Percentiles rank a stretch among this genome's conserved stretches.
Conservation (phyloP, 1,140 invertebrate genomes). For the Pteromalus puparum region DNA sequence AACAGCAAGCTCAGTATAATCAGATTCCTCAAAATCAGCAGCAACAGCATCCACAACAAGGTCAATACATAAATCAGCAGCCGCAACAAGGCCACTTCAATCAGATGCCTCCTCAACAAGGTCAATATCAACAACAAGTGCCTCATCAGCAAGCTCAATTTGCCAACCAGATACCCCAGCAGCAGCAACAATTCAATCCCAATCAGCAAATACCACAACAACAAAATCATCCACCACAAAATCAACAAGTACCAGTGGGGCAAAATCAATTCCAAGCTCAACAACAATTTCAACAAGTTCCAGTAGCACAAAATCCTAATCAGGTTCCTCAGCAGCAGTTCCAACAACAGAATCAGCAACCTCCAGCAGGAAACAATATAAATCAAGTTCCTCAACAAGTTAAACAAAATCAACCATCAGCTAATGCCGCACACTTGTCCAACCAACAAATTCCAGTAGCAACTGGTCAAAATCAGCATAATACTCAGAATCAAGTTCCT, state of each 20-base stretch:
- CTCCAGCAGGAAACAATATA: not conserved
- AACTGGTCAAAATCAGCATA: constrained; percentile 42
- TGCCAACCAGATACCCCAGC: constrained; percentile 47
- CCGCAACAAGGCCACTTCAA: constrained; percentile 59
- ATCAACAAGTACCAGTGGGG: constrained; percentile 47
- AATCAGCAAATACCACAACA: constrained; percentile 36
- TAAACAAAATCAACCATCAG: constrained; percentile 11
- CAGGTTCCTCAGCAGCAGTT: constrained; percentile 67
- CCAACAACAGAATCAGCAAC: constrained; percentile 35
- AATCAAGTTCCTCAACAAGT: constrained; percentile 44
- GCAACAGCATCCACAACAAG: constrained; percentile 44
- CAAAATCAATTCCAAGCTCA: constrained; percentile 67
- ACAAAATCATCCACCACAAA: constrained; percentile 44
- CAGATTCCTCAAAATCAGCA: constrained; percentile 29
- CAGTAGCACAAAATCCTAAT: constrained; percentile 8
- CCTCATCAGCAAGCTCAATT: constrained; percentile 40
- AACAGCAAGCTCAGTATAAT: constrained; percentile 17
- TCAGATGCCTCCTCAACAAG: constrained; percentile 58
- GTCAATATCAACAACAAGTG: constrained; percentile 49
- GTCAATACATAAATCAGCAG: constrained; percentile 55
- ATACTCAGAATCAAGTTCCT: constrained; percentile 53
- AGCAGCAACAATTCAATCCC: constrained; percentile 41
- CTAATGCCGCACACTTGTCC: not conserved
- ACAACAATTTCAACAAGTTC: constrained; percentile 59
- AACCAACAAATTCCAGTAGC: constrained; percentile 26